Evolutionary conservation across 2,888 invertebrate genomes (phyloP).

Genomic region (Cremastobaeus sp.): DNA sequence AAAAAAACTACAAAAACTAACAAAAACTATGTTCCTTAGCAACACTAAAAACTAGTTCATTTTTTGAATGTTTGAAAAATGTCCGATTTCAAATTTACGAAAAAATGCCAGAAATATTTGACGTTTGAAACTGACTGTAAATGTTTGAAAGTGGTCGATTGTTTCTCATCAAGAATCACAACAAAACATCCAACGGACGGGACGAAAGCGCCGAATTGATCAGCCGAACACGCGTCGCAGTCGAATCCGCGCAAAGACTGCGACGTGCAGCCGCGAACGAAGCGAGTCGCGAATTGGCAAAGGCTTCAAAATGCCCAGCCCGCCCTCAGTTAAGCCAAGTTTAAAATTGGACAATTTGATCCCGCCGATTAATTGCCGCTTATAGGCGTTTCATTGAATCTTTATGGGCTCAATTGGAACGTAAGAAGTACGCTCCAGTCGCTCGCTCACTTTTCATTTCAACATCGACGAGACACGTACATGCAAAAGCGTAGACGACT

Average conservation of each 20-base stretch:
- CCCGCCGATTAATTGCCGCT: conserved; percentile 2
- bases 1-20: no score
- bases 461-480: conserved; percentile 18
- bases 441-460: conserved; percentile 6
- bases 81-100: no score
- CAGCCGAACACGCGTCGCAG: no score
- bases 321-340: conserved; percentile 36
- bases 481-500: conserved; percentile 9
- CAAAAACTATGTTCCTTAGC: no score
- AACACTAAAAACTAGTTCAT: no score
- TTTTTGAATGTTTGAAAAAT: no score
- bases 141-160: background rate
- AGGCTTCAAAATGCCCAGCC: conserved; percentile 10
- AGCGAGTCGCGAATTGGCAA: conserved; percentile 34
- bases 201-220: conserved; percentile 2
- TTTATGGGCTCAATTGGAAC: conserved; percentile 7
- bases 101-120: no score
- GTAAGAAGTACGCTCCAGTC: background rate
- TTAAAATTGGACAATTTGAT: conserved; percentile 43
- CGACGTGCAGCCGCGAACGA: conserved; percentile 1
- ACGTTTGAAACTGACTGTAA: background rate
- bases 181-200: background rate
- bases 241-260: conserved; percentile 22
- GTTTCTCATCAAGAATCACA: background rate
- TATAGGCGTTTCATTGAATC: conserved; percentile 1